Evolutionary conservation across 2,113 vertebrate species (phyloP).

Genomic region (Gymnocephalus cernua): DNA sequence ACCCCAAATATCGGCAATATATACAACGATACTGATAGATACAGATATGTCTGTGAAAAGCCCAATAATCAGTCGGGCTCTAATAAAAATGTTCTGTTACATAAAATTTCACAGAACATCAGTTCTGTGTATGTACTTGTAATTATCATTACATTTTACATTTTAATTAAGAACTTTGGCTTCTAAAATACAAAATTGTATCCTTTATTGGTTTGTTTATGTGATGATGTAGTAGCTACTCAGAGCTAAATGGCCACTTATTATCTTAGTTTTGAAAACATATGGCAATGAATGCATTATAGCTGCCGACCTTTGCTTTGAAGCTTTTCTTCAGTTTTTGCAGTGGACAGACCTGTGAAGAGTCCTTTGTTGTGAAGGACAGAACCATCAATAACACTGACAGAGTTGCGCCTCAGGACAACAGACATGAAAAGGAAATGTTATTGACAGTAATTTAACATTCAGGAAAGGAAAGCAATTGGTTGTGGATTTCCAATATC

Average conservation of each 20-base stretch:
- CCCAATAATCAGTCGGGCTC: no score
- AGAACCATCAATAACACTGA: conserved; percentile 27
- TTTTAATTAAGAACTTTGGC: no score
- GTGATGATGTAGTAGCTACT: background rate
- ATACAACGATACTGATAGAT: no score
- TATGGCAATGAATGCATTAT: background rate
- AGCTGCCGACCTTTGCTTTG: background rate
- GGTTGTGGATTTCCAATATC: conserved; percentile 57
- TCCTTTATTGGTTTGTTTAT: background rate
- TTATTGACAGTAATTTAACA: conserved; percentile 54
- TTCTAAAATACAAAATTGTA: background rate
- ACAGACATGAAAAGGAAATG: conserved; percentile 32
- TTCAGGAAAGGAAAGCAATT: conserved; percentile 48
- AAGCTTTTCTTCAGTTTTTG: conserved; percentile 8
- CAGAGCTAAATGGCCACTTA: background rate
- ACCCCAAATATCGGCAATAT: no score
- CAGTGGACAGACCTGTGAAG: background rate
- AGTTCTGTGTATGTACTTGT: no score
- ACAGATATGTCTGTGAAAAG: no score
- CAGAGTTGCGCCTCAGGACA: conserved; percentile 40
- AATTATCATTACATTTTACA: background rate
- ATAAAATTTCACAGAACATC: background rate
- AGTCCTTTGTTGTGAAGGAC: conserved; percentile 39
- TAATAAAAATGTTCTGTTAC: background rate
- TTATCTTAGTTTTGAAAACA: background rate